phyloP scores from a whole-genome alignment of 2,888 invertebrate species.

The Amiota minor region DNA sequence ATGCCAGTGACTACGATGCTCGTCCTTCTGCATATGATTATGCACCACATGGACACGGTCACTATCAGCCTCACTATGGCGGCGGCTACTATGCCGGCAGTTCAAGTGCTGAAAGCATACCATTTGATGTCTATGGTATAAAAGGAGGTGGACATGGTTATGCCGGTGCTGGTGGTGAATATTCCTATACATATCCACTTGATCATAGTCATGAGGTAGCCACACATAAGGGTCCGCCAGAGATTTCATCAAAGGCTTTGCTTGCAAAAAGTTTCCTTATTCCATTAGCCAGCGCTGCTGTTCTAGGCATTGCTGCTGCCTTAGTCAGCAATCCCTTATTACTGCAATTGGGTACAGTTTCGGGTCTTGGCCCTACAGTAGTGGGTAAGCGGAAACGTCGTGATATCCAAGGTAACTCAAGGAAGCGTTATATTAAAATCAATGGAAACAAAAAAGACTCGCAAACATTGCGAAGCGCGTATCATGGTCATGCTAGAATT shows the following conservation, averaged over 20 bases:
- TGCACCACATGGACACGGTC: slow-evolving; percentile 24
- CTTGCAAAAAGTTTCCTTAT: slow-evolving; percentile 78
- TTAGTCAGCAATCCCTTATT: slow-evolving; percentile 85
- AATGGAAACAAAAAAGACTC: neutral
- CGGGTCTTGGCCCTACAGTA: slow-evolving; percentile 74
- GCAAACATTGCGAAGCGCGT: neutral
- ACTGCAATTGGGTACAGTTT: slow-evolving; percentile 83
- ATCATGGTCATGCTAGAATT: neutral
- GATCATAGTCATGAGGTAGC: slow-evolving; percentile 50
- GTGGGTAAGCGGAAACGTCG: slow-evolving; percentile 66
- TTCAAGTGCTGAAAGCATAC: slow-evolving; percentile 58
- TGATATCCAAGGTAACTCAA: slow-evolving; percentile 21
- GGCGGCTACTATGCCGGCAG: slow-evolving; percentile 64
- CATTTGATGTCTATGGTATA: slow-evolving; percentile 68
- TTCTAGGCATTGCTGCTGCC: slow-evolving; percentile 87
- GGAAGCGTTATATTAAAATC: neutral
- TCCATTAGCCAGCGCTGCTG: slow-evolving; percentile 85
- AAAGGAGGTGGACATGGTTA: slow-evolving; percentile 47
- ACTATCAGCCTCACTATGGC: slow-evolving; percentile 56
- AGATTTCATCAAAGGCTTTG: slow-evolving; percentile 66
- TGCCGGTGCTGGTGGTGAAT: slow-evolving; percentile 60
- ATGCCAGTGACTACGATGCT: slow-evolving; percentile 48
- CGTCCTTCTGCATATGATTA: slow-evolving; percentile 59
- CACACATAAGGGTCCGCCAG: slow-evolving; percentile 60
- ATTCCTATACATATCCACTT: slow-evolving; percentile 57